Percentiles rank a stretch among this genome's conserved stretches.
phyloP scores from a whole-genome alignment of 2,113 vertebrate genomes.

The Petrocephalus zakoni region DNA sequence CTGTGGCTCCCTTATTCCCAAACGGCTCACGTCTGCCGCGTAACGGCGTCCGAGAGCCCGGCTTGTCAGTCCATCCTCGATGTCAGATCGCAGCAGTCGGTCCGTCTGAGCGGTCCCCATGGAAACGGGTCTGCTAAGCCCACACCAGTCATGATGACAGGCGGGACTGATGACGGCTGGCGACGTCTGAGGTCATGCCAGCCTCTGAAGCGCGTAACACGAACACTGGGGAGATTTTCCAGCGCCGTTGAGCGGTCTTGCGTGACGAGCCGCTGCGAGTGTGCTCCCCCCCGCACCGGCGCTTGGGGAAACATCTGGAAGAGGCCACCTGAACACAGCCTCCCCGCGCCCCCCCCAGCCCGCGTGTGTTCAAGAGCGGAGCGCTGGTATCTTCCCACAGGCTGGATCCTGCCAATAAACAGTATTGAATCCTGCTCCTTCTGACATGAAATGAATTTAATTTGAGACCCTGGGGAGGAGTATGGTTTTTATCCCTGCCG shows the following conservation, averaged over 20 bases:
- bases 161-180: background rate
- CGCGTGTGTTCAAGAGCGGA: slow-evolving; percentile 14
- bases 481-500: slow-evolving; percentile 42
- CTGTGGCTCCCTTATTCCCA: background rate
- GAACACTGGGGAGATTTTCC: background rate
- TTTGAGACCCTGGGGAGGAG: slow-evolving; percentile 44
- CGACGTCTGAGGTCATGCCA: background rate
- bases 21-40: background rate
- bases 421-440: slow-evolving; percentile 66
- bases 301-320: slow-evolving; percentile 13
- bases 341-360: background rate
- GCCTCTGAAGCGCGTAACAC: slow-evolving; percentile 15
- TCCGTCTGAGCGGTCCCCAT: slow-evolving; percentile 2
- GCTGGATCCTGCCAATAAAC: slow-evolving; percentile 64
- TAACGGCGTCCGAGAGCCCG: background rate
- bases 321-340: background rate
- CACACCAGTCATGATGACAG: background rate
- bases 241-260: background rate
- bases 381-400: slow-evolving; percentile 64
- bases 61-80: background rate
- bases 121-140: background rate
- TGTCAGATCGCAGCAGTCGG: background rate
- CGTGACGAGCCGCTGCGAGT: background rate
- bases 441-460: slow-evolving; percentile 70
- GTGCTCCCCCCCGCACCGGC: background rate